Percentiles rank a stretch among this genome's conserved stretches.
Conservation (phyloP, 2,113 vertebrate genomes). For the Petroica traversi region DNA sequence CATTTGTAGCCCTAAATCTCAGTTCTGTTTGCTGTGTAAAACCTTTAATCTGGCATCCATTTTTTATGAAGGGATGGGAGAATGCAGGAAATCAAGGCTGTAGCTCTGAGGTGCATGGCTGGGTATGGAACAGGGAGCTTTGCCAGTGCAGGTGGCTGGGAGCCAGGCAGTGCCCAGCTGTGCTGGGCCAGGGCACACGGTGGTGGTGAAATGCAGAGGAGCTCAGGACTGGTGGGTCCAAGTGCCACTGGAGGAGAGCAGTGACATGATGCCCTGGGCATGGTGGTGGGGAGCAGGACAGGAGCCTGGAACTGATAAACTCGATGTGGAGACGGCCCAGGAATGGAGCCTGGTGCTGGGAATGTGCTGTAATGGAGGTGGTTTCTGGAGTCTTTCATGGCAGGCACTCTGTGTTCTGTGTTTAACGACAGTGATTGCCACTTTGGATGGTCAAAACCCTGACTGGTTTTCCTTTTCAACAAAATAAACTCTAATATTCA, state of each 20-base stretch:
- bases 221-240: accelerated
- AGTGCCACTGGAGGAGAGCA: accelerated
- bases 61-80: slow-evolving; percentile 52
- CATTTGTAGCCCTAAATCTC: slow-evolving; percentile 36
- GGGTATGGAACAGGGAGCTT: background rate
- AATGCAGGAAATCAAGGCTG: background rate
- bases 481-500: background rate
- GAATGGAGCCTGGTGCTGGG: background rate
- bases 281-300: background rate
- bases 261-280: accelerated
- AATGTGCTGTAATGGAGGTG: accelerated
- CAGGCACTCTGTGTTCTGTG: background rate
- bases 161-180: background rate
- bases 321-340: background rate
- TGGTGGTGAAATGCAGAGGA: accelerated
- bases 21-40: slow-evolving; percentile 62
- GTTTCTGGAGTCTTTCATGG: background rate
- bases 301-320: accelerated
- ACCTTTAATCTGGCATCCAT: slow-evolving; percentile 45
- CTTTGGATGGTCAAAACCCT: background rate
- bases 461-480: background rate
- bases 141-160: background rate
- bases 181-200: background rate
- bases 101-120: background rate
- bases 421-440: background rate